Evolutionary conservation across 1,140 invertebrate species (phyloP).

Genomic region (Oscheius sp.): DNA sequence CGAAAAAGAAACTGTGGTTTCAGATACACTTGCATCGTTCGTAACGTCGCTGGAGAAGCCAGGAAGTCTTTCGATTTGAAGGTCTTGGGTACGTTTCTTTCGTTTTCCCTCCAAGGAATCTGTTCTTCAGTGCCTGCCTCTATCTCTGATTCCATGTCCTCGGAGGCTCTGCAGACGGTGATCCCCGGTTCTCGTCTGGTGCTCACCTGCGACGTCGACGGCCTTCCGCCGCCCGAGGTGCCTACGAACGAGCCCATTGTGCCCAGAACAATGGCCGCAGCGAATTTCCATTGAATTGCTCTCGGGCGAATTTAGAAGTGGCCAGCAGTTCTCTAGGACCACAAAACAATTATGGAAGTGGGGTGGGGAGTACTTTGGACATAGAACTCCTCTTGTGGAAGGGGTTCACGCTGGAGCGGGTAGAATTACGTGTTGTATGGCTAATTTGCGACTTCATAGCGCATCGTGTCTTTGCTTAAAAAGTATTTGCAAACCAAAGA

Average conservation of each 20-base stretch:
- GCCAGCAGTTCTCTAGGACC: no score
- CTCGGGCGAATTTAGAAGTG: no score
- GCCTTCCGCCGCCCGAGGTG: slow-evolving; percentile 60
- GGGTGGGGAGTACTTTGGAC: no score
- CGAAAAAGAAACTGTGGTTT: background rate
- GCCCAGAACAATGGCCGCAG: background rate
- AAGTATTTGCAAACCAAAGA: background rate
- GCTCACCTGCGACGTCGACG: slow-evolving; percentile 62
- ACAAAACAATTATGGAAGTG: no score
- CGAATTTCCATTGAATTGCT: background rate
- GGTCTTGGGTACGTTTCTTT: no score
- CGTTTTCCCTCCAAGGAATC: no score
- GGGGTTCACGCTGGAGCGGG: no score
- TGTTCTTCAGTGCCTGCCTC: slow-evolving; percentile 44
- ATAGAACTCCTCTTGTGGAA: no score
- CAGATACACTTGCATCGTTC: slow-evolving; percentile 46
- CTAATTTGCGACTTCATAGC: background rate
- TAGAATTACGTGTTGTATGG: no score
- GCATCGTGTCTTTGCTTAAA: background rate
- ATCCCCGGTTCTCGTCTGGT: slow-evolving; percentile 58
- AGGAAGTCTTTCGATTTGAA: slow-evolving; percentile 60
- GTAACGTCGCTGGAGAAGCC: slow-evolving; percentile 63
- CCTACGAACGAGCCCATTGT: background rate
- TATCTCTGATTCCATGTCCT: slow-evolving; percentile 49
- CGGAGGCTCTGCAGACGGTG: slow-evolving; percentile 52